A percentile compares a stretch with the other conserved stretches of the same genome.
phyloP scores from a whole-genome alignment of 2,113 vertebrate genomes.

The Sisor rabdophorus region DNA sequence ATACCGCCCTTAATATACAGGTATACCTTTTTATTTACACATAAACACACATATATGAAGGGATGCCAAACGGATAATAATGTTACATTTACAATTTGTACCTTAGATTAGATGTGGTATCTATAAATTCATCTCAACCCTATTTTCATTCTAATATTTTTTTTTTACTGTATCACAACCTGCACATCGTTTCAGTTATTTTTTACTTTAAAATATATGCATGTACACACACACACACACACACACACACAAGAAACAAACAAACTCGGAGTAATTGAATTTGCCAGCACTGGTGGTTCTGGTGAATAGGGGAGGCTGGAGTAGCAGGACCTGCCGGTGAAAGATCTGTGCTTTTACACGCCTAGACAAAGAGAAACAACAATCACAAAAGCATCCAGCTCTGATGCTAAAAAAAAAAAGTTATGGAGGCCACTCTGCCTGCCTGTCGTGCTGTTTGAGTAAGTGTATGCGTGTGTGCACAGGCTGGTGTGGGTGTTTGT shows the following conservation, averaged over 20 bases:
- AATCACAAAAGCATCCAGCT: slow-evolving; percentile 99
- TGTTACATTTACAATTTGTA: slow-evolving; percentile 1
- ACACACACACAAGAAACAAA: slow-evolving; percentile 51
- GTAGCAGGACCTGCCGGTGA: slow-evolving; percentile 83
- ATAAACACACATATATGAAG: no score
- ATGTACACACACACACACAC: slow-evolving; percentile 10
- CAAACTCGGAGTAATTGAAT: slow-evolving; percentile 77
- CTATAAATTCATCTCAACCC: background rate
- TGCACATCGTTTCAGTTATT: background rate
- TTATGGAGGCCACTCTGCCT: slow-evolving; percentile 87
- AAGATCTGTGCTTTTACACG: slow-evolving; percentile 96
- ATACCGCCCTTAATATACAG: background rate
- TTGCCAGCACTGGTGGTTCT: slow-evolving; percentile 61
- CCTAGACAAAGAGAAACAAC: slow-evolving; percentile 96
- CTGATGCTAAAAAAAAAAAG: slow-evolving; percentile 83
- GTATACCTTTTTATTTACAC: background rate
- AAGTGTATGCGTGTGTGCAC: slow-evolving; percentile 37
- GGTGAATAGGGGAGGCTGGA: slow-evolving; percentile 39
- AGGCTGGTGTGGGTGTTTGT: slow-evolving; percentile 51
- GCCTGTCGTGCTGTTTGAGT: slow-evolving; percentile 51
- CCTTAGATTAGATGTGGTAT: background rate
- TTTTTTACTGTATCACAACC: background rate
- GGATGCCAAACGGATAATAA: background rate
- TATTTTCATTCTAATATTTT: background rate
- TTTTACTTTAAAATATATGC: background rate